A percentile compares a stretch with the other conserved stretches of the same genome.
These are phyloP conservation scores for Notarius lentiginosus DNA, from an alignment of 2,113 vertebrate genomes.

Conservation along the genomic window DNA sequence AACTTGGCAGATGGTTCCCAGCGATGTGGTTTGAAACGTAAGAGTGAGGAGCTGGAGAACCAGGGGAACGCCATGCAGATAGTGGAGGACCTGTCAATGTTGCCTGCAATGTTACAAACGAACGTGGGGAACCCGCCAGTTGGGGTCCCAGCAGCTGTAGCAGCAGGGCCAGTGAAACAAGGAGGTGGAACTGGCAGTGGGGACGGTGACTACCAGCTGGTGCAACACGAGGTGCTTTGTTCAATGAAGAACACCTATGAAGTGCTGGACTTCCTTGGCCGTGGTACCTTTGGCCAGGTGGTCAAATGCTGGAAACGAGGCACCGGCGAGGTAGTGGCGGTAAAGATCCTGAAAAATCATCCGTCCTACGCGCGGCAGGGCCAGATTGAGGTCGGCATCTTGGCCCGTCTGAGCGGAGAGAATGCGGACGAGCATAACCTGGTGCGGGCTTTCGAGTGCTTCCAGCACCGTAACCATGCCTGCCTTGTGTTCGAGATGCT, in stretches of 20 bases:
- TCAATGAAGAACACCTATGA: slow-evolving; percentile 97
- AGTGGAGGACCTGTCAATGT: slow-evolving; percentile 93
- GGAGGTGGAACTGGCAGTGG: slow-evolving; percentile 74
- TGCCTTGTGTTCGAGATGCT: slow-evolving; percentile 99
- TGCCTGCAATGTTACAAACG: slow-evolving; percentile 97
- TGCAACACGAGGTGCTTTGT: slow-evolving; percentile 94
- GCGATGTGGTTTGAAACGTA: slow-evolving; percentile 98
- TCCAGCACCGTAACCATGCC: slow-evolving; percentile 96
- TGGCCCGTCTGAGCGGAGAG: slow-evolving; percentile 92
- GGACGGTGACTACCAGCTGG: slow-evolving; percentile 96
- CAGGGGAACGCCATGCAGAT: slow-evolving; percentile 93
- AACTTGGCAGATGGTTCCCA: slow-evolving; percentile 83
- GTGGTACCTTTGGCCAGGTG: slow-evolving; percentile 97
- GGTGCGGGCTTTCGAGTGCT: slow-evolving; percentile 96
- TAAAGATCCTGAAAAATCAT: slow-evolving; percentile 98
- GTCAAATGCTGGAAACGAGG: slow-evolving; percentile 99
- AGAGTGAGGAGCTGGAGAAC: slow-evolving; percentile 92
- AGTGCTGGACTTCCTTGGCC: slow-evolving; percentile 96
- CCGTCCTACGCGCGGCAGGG: slow-evolving; percentile 96
- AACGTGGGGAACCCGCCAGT: slow-evolving; percentile 84
- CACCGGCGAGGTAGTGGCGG: slow-evolving; percentile 91
- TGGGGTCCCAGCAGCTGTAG: slow-evolving; percentile 71
- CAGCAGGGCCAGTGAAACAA: slow-evolving; percentile 77
- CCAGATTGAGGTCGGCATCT: slow-evolving; percentile 97
- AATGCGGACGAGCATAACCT: slow-evolving; percentile 98